Percentiles rank a stretch among this genome's conserved stretches.
Conservation (phyloP, 2,797 vertebrate species). For the Labroides dimidiatus region DNA sequence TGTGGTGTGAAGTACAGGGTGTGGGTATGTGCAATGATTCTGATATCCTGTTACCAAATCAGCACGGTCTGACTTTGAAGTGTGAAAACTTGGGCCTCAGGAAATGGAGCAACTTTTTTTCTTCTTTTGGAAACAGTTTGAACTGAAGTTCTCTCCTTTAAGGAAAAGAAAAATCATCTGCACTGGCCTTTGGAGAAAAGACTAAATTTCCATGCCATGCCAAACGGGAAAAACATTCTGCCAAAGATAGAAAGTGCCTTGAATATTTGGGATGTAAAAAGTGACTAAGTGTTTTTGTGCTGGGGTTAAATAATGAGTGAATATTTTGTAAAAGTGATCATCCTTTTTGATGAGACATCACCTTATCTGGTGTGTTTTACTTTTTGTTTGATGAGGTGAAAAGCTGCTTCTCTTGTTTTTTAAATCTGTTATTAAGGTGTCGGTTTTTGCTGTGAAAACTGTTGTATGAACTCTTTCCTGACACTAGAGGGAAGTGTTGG, state of each 20-base stretch:
- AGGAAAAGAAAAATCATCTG: background rate
- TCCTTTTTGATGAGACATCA: slow-evolving; percentile 11
- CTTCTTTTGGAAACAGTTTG: slow-evolving; percentile 1
- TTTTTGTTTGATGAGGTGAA: slow-evolving; percentile 13
- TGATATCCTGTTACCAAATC: slow-evolving; percentile 26
- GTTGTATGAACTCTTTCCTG: slow-evolving; percentile 30
- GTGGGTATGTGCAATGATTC: slow-evolving; percentile 62
- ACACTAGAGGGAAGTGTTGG: slow-evolving; percentile 79
- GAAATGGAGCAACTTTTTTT: background rate
- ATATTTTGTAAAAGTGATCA: slow-evolving; percentile 18
- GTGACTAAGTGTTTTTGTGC: slow-evolving; percentile 2
- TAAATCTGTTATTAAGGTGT: slow-evolving; percentile 33
- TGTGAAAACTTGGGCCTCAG: slow-evolving; percentile 2
- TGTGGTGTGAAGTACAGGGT: slow-evolving; percentile 33
- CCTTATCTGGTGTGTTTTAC: slow-evolving; percentile 3
- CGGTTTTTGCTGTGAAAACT: slow-evolving; percentile 25
- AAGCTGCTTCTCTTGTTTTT: slow-evolving; percentile 38
- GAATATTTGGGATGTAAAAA: slow-evolving; percentile 10
- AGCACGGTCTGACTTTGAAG: slow-evolving; percentile 2
- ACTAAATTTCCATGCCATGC: slow-evolving; percentile 1
- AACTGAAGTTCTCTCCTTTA: background rate
- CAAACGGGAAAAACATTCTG: slow-evolving; percentile 21
- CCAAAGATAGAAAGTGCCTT: slow-evolving; percentile 49
- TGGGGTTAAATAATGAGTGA: slow-evolving; percentile 28
- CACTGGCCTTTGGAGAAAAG: background rate